Base-by-base conservation (phyloP, 2,888 invertebrate genomes). In the Drosophila tripunctata region DNA sequence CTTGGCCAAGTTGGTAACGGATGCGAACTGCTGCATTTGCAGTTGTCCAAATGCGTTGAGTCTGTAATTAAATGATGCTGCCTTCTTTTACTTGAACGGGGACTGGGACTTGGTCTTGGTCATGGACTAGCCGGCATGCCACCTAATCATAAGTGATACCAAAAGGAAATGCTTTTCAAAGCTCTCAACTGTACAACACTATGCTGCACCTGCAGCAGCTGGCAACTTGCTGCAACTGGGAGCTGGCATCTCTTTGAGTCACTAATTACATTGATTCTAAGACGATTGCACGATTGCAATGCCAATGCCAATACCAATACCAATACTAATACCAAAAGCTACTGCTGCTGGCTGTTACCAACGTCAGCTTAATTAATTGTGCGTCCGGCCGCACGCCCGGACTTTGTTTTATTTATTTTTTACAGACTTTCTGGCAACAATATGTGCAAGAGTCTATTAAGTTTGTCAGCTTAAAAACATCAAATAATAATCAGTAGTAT, bases 71-170 rank as follows among this genome's bases (percentile, higher is more conserved):
- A 81, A 85, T 82, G 85, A 78, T 75, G 79, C 60, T 69, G 66
- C 57, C 65, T 61, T 50, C 55, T 27, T 7, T 22, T 22, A 4
- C 24, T 24, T 24, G 3, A 8, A 24, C 24, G 7, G 7, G 24
- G 24, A 3, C 7, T 24, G 24, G 24, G 27, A 10, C 27, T 27
- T 8, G 27, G 27, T 27, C 7, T 27, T 43, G 24, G 43, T 15
- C 15, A 15, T 43, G 15, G 2, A 65, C 65, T 66, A n/a, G 67
- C 71, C 74, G 83, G 79, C 80, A 78, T 82, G 80, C 81, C 86
- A 81, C 86, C 81, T 85, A 81, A 85, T 81, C 81, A 81, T 81
- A 81, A 81, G 83, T 81, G 81, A 85, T 81, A 81, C 86, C 80
- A 81, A 81, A 82, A 81, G 81, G 81, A 81, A 81, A 81, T 85